Evolutionary conservation across 2,888 invertebrate species (phyloP), one percentile per base, ranked within the genome.

Genomic region (Drosophila peninsularis): DNA sequence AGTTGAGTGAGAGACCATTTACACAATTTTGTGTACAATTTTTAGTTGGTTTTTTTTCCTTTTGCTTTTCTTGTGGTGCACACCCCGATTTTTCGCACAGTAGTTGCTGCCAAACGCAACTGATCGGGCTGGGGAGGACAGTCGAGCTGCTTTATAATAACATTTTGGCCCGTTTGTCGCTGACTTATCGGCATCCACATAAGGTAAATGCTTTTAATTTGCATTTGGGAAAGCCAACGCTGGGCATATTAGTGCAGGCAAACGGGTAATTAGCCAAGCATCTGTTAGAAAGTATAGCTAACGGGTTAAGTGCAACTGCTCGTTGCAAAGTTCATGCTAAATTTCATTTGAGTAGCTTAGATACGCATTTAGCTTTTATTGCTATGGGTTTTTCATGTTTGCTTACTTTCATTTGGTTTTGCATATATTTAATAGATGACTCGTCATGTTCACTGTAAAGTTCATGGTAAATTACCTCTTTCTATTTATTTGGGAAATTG

Each of bases 161-260:
- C 65, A 75, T 58, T 58, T 27, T 68, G 62, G 21, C 7, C 27
- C 53, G 45, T 84, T 84, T 83, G 82, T 71, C 63, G 41, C 52
- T 47, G 58, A 39, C 27, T 58, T 75, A 81, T 71, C 66, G 52
- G 19, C 54, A 73, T 65, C 67, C 52, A 41, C 34, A 58, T 53
- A 55, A 78, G 55, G 52, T 75, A 75, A 78, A 70, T 60, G 47
- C 42, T 45, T 53, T 76, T 70, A 62, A 79, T 60, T 62, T 75
- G 75, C 58, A 53, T 56, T 74, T 49, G 52, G 45, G 62, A 78
- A 62, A 69, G 63, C 47, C 5, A 10, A 37, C 14, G 9, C 30
- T 41, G 64, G 56, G 52, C 14, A 53, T 66, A 76, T 71, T 71
- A 21, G 42, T 27, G 42, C 14, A 6, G 4, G 14, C 19, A 49